These are phyloP conservation scores for Psittacula derbiana DNA, from an alignment of 2,797 vertebrate genomes.

Conservation along the genomic window DNA sequence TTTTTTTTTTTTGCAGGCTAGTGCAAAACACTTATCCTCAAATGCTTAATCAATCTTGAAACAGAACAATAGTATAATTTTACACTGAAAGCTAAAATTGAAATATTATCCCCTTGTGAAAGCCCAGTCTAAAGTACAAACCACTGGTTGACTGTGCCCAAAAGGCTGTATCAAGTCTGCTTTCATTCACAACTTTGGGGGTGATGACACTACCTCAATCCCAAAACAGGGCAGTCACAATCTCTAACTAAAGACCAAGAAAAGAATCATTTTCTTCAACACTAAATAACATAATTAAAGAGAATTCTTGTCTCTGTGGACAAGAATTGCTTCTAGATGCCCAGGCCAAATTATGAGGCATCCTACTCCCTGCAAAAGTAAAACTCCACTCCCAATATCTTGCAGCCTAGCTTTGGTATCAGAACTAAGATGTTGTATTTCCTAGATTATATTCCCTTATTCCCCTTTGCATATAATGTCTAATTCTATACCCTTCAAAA, in stretches of 20 bases:
- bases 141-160: neutral
- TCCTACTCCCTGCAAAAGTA: neutral
- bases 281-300: neutral
- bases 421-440: neutral
- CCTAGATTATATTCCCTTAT: neutral
- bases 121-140: neutral
- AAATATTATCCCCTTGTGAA: constrained; percentile 4
- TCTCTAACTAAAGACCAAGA: neutral
- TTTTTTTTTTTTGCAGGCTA: neutral
- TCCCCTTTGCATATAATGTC: neutral
- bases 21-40: neutral
- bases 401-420: neutral
- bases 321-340: neutral
- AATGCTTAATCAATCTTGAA: neutral
- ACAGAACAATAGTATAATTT: constrained; percentile 23
- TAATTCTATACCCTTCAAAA: neutral
- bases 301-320: neutral
- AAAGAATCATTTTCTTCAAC: neutral
- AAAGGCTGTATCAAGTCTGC: neutral
- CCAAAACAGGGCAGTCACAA: neutral
- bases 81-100: constrained; percentile 25
- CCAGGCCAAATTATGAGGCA: neutral
- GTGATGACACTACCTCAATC: neutral
- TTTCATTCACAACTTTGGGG: neutral
- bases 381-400: neutral